These are phyloP conservation scores for Limenitis camilla DNA, from an alignment of 2,888 invertebrate species.

Conservation along the genomic window DNA sequence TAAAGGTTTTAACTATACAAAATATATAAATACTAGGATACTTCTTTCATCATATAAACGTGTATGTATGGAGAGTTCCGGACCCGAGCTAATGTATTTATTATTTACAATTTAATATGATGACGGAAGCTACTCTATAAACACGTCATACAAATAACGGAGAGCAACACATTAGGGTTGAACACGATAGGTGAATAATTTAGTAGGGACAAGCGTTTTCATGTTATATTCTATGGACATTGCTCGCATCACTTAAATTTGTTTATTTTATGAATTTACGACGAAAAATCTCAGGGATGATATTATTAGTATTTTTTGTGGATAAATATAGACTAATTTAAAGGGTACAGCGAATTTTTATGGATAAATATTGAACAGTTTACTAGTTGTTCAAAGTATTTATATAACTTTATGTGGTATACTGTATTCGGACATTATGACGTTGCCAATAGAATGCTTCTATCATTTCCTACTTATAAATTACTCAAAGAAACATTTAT, in stretches of 20 bases:
- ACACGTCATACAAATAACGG: background rate
- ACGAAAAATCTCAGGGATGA: too few relatives aligned
- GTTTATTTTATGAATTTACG: background rate
- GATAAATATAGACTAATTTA: background rate
- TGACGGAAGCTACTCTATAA: background rate
- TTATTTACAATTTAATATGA: constrained; percentile 1
- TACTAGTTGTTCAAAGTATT: too few relatives aligned
- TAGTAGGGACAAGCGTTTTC: constrained; percentile 4
- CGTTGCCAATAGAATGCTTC: too few relatives aligned
- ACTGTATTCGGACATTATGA: too few relatives aligned
- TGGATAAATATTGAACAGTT: too few relatives aligned
- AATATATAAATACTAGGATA: background rate
- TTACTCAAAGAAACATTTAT: too few relatives aligned
- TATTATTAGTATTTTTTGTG: background rate
- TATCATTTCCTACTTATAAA: too few relatives aligned
- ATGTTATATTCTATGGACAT: background rate
- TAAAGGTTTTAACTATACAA: too few relatives aligned
- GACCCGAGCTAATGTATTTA: background rate
- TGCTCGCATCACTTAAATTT: background rate
- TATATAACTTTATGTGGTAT: too few relatives aligned
- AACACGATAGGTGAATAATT: constrained; percentile 7
- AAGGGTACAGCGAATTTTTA: too few relatives aligned
- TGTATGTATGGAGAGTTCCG: background rate
- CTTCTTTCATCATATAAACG: background rate
- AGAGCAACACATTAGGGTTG: constrained; percentile 3